Conservation (phyloP, 2,888 invertebrate genomes). For the Ormyrus thymus region DNA sequence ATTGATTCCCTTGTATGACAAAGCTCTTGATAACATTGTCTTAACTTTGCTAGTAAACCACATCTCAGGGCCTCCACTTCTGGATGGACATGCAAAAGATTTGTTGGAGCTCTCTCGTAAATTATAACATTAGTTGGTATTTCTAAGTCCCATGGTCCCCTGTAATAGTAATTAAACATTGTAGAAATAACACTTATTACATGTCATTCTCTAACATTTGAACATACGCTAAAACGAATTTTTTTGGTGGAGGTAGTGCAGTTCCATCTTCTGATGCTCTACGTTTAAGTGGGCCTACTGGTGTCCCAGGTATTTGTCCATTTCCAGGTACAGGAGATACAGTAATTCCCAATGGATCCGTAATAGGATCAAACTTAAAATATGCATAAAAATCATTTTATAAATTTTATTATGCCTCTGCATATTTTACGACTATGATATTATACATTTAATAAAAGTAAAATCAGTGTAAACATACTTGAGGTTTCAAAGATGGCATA, state of each 20-base stretch:
- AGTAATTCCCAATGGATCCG: constrained; percentile 91
- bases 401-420: too few relatives aligned
- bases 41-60: constrained; percentile 86
- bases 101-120: constrained; percentile 89
- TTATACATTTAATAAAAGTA: not conserved
- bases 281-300: constrained; percentile 80
- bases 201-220: not conserved
- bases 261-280: constrained; percentile 86
- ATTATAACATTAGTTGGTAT: constrained; percentile 94
- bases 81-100: constrained; percentile 93
- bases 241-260: constrained; percentile 86
- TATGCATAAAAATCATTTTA: not conserved
- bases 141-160: constrained; percentile 96
- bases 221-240: constrained; percentile 85
- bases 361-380: constrained; percentile 88
- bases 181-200: constrained; percentile 8
- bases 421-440: not conserved
- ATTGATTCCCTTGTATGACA: constrained; percentile 95
- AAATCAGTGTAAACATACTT: constrained; percentile 68
- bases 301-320: constrained; percentile 72
- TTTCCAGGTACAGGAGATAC: constrained; percentile 72
- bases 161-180: constrained; percentile 60
- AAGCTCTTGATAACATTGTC: constrained; percentile 94
- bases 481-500: constrained; percentile 88
- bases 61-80: constrained; percentile 93